A percentile compares a stretch with the other conserved stretches of the same genome.
phyloP scores from a whole-genome alignment of 2,113 vertebrate species.

The Vanacampus margaritifer region DNA sequence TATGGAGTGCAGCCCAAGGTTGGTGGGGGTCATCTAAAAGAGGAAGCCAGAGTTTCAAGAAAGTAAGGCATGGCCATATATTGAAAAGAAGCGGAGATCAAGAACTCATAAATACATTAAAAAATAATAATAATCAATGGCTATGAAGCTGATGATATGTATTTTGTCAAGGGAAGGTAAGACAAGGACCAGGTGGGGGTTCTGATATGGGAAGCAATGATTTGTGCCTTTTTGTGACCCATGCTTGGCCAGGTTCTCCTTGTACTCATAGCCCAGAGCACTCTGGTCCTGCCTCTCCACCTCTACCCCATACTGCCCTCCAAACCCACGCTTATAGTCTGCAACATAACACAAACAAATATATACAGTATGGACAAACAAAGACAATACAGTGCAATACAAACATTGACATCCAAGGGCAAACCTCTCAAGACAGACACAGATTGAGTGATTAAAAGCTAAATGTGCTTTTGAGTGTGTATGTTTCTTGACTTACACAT shows the following conservation, averaged over 20 bases:
- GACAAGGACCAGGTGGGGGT: background rate
- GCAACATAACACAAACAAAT: slow-evolving; percentile 72
- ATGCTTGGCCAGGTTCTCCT: slow-evolving; percentile 87
- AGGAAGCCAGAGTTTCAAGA: background rate
- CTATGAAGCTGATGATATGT: slow-evolving; percentile 5
- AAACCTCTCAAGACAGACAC: background rate
- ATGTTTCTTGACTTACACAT: background rate
- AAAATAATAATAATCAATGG: background rate
- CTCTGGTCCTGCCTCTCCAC: slow-evolving; percentile 84
- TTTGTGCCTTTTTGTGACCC: slow-evolving; percentile 87
- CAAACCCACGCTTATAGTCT: slow-evolving; percentile 92
- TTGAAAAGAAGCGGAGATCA: background rate
- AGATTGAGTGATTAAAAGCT: background rate
- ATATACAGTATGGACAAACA: slow-evolving; percentile 14
- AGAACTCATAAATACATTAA: background rate
- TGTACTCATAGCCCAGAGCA: slow-evolving; percentile 88
- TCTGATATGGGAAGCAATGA: background rate
- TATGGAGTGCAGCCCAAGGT: background rate
- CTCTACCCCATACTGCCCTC: slow-evolving; percentile 87
- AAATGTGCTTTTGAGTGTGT: background rate
- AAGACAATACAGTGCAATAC: slow-evolving; percentile 16
- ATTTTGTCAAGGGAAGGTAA: background rate
- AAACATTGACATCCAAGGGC: slow-evolving; percentile 1
- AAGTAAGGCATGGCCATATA: background rate
- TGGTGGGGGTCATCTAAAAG: background rate